Conservation (phyloP, 2,888 invertebrate species). For the Plemyria rubiginata region DNA sequence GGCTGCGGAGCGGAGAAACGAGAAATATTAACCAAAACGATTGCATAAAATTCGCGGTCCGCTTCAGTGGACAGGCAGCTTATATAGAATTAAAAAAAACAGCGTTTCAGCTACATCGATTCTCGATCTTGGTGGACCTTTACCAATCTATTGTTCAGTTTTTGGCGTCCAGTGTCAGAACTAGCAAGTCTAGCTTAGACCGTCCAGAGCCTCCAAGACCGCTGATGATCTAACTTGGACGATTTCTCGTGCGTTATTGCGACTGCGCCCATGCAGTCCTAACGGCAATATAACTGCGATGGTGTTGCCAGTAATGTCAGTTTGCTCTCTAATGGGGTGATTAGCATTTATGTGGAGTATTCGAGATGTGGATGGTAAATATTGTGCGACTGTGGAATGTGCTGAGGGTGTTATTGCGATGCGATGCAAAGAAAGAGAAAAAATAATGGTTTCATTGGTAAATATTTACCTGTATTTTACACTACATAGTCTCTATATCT, state of each 20-base stretch:
- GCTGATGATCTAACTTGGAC: slow-evolving; percentile 74
- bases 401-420: slow-evolving; percentile 12
- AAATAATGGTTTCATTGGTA: not conserved
- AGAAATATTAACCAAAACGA: no score
- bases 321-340: slow-evolving; percentile 37
- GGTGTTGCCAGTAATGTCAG: slow-evolving; percentile 35
- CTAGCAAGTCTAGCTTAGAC: slow-evolving; percentile 18
- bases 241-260: slow-evolving; percentile 73
- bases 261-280: slow-evolving; percentile 64
- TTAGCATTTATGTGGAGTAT: slow-evolving; percentile 30
- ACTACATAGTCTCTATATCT: no score
- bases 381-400: slow-evolving; percentile 9
- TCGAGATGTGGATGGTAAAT: slow-evolving; percentile 22
- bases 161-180: slow-evolving; percentile 16
- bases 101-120: no score
- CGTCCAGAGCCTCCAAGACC: slow-evolving; percentile 47
- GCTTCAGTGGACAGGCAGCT: no score
- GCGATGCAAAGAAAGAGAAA: not conserved
- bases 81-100: no score
- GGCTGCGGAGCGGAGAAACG: no score
- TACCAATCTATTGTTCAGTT: not conserved
- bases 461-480: no score
- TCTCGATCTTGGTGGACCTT: not conserved
- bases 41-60: no score
- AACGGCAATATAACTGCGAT: slow-evolving; percentile 35